Percentiles rank a stretch among this genome's conserved stretches.
These are phyloP conservation scores for Paracentrotus lividus DNA, from an alignment of 53 echinoderm and acorn worm genomes.

Conservation along the genomic window DNA sequence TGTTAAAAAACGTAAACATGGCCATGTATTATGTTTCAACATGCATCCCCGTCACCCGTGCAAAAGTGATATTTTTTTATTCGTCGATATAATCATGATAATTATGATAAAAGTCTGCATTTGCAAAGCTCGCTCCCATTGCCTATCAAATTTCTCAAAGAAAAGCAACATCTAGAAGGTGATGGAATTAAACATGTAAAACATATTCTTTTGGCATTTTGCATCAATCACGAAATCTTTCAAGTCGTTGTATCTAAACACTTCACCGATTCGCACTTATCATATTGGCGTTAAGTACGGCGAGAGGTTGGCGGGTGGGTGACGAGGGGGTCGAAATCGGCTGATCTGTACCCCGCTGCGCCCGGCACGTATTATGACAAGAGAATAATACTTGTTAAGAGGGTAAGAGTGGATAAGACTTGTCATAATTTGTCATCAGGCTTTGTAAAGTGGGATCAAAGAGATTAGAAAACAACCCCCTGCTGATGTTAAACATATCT, in stretches of 20 bases:
- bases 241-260: neutral
- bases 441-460: slow-evolving; percentile 14
- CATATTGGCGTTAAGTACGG: slow-evolving; percentile 41
- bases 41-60: too few relatives aligned
- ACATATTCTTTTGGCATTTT: neutral
- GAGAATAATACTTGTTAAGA: neutral
- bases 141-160: neutral
- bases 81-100: too few relatives aligned
- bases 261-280: slow-evolving; percentile 1
- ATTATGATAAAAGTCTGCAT: neutral
- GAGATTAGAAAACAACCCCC: slow-evolving; percentile 49
- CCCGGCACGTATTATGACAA: slow-evolving; percentile 16
- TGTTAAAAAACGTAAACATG: too few relatives aligned
- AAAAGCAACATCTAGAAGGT: neutral
- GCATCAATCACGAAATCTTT: neutral
- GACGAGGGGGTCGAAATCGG: neutral
- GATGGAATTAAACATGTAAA: slow-evolving; percentile 12
- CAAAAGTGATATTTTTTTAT: too few relatives aligned
- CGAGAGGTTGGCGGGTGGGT: neutral
- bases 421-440: slow-evolving; percentile 28
- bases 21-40: too few relatives aligned
- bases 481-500: slow-evolving; percentile 39
- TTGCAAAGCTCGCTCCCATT: neutral
- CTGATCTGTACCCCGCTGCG: slow-evolving; percentile 38
- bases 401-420: neutral